Percentiles rank a stretch among this genome's conserved stretches.
Evolutionary conservation across 2,797 vertebrate species (phyloP).

Genomic region (Tokudaia tokunoshimensis): DNA sequence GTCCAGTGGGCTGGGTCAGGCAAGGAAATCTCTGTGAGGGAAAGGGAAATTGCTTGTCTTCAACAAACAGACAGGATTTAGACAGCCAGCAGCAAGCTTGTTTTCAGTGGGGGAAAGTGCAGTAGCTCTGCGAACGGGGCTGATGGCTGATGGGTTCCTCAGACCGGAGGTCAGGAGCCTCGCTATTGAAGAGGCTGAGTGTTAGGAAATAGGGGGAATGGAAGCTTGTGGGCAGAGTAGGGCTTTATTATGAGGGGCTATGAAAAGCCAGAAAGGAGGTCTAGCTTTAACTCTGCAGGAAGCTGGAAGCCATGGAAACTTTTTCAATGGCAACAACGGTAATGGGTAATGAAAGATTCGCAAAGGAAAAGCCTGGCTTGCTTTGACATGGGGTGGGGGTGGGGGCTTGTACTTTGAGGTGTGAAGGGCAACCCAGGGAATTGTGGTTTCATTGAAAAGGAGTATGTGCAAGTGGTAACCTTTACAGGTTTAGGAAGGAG

Average conservation of each 20-base stretch:
- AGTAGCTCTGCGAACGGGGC: not conserved
- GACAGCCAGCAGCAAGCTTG: not conserved
- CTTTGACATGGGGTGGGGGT: not conserved
- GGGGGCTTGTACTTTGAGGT: not conserved
- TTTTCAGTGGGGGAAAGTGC: not conserved
- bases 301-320: slow-evolving; percentile 1
- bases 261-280: not conserved
- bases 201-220: not conserved
- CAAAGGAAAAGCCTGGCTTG: not conserved
- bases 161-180: not conserved
- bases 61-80: not conserved
- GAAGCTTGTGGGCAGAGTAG: not conserved
- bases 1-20: not conserved
- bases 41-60: slow-evolving; percentile 7
- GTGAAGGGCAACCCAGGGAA: not conserved
- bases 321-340: slow-evolving; percentile 9
- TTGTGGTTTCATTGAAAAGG: not conserved
- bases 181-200: not conserved
- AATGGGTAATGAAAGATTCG: slow-evolving; percentile 19
- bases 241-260: not conserved
- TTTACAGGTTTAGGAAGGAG: not conserved
- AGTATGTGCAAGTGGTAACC: not conserved
- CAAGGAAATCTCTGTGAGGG: not conserved
- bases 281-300: slow-evolving; percentile 21
- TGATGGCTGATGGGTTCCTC: not conserved